These are phyloP conservation scores for Poeciliopsis occidentalis DNA, from an alignment of 2,113 vertebrate genomes.

Conservation along the genomic window DNA sequence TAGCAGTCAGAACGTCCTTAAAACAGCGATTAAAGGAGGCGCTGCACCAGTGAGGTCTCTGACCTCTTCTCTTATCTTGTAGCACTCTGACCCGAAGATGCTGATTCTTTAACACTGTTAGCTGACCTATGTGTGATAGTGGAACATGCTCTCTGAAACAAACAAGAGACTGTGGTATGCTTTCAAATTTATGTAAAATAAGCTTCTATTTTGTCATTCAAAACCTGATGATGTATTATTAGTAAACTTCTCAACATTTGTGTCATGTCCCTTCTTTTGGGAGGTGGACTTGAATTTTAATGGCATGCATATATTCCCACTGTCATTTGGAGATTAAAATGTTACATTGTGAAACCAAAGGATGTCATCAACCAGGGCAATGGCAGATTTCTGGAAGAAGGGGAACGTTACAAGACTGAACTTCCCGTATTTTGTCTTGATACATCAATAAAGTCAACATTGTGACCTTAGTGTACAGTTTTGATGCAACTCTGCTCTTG, in stretches of 20 bases:
- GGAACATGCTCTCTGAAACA: conserved; percentile 56
- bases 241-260: not conserved
- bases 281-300: conserved; percentile 20
- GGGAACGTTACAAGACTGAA: conserved; percentile 38
- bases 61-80: conserved; percentile 72
- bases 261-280: conserved; percentile 16
- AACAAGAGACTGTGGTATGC: conserved; percentile 36
- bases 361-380: conserved; percentile 55
- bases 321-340: conserved; percentile 51
- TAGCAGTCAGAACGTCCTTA: conserved; percentile 67
- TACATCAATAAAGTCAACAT: not conserved
- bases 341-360: not conserved
- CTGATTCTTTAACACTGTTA: conserved; percentile 49
- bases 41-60: conserved; percentile 58
- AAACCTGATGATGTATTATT: conserved; percentile 7
- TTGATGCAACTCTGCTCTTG: too few species aligned
- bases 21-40: conserved; percentile 72
- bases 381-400: conserved; percentile 53
- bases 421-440: not conserved
- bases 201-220: conserved; percentile 25
- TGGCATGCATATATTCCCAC: conserved; percentile 20
- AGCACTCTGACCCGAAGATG: conserved; percentile 61
- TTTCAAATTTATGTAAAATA: conserved; percentile 35
- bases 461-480: too few species aligned
- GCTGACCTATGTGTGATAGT: conserved; percentile 59